A percentile compares a stretch with the other conserved stretches of the same genome.
These are phyloP conservation scores for Oryzias celebensis DNA, from an alignment of 2,113 vertebrate species.

Conservation along the genomic window DNA sequence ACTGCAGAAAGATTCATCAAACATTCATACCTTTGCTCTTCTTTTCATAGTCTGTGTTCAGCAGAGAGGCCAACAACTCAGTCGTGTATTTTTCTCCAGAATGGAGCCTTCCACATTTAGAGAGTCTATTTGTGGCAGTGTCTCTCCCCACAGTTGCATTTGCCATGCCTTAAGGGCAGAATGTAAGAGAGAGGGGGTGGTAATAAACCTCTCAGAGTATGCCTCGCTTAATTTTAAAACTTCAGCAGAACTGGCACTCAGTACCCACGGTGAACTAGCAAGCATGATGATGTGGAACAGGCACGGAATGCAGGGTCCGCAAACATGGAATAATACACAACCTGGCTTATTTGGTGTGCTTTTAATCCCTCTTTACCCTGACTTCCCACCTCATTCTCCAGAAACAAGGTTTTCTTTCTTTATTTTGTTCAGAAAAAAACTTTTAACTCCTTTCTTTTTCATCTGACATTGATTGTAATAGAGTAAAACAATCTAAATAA, in stretches of 20 bases:
- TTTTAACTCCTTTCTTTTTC: too few species aligned
- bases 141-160: slow-evolving; percentile 61
- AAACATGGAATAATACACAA: slow-evolving; percentile 22
- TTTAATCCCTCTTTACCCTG: not conserved
- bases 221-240: slow-evolving; percentile 62
- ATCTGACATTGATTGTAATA: too few species aligned
- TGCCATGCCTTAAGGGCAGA: slow-evolving; percentile 61
- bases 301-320: slow-evolving; percentile 19
- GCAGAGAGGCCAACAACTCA: slow-evolving; percentile 57
- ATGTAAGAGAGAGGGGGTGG: slow-evolving; percentile 17
- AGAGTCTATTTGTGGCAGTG: slow-evolving; percentile 71
- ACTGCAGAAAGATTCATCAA: slow-evolving; percentile 26
- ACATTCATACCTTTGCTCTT: slow-evolving; percentile 35
- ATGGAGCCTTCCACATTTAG: slow-evolving; percentile 69
- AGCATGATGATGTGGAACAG: slow-evolving; percentile 36
- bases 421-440: not conserved
- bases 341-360: slow-evolving; percentile 21
- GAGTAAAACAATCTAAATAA: too few species aligned
- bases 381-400: not conserved
- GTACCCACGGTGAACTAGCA: slow-evolving; percentile 51
- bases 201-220: slow-evolving; percentile 67
- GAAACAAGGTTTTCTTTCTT: not conserved
- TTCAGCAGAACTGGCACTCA: slow-evolving; percentile 53
- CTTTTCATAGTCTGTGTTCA: slow-evolving; percentile 50
- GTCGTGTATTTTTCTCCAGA: slow-evolving; percentile 56